Evolutionary conservation across 2,797 vertebrate genomes (phyloP), one percentile per base, ranked within the genome.

Genomic region (Enteromius unitaeniatus): DNA sequence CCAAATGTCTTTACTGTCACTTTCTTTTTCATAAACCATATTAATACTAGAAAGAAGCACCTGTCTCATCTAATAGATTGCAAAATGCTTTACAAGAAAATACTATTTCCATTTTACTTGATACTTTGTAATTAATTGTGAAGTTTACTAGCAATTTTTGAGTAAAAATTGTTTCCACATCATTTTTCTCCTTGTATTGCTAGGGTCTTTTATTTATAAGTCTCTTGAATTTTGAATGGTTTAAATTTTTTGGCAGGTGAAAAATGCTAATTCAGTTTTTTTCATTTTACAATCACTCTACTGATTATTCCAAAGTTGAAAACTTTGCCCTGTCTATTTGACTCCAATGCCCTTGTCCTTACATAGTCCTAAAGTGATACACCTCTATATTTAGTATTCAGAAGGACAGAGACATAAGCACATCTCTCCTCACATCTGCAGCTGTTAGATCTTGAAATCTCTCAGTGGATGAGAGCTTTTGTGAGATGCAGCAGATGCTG

Each of bases 401-500:
- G 15, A 53, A 34, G 67, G 45, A 78, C 84, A 55, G 67, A 67
- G 58, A 78, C 51, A 72, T 72, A 85, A 78, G 80, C 67, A 9
- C 42, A 58, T 72, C 74, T 82, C 55, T 77, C 45, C 62, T 53
- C 31, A 45, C 78, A 78, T 49, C 42, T 26, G 70, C 83, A 85
- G 86, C 86, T 87, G 79, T 82, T 53, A 51, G 68, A 28, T 26
- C 64, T 82, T n/a, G 10, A 78, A 73, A 62, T 82, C 58, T 72
- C 53, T 86, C 74, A 70, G 79, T 85, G 79, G 79, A 79, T 70
- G 58, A 65, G 75, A 58, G 86, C 65, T 84, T 76, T 78, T 81
- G 86, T 65, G 82, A 74, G 65, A 37, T 51, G 23, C 67, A 78
- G 80, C 83, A 87, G 83, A 87, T 87, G 83, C 70, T 82, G 79